phyloP scores from a whole-genome alignment of 2,797 vertebrate species.

The Lithobates pipiens region DNA sequence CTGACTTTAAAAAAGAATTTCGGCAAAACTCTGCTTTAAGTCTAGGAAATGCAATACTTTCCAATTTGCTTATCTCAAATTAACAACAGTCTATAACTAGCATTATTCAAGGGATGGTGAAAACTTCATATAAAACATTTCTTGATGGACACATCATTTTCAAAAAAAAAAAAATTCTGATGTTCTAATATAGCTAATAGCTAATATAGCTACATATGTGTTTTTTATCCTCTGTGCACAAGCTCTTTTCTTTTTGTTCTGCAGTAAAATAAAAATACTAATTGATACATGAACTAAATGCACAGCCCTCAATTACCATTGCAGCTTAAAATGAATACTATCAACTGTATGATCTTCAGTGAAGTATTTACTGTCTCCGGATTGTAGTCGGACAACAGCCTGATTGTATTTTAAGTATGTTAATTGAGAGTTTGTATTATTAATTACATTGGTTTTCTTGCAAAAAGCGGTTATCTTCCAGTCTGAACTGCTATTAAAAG shows the following conservation, averaged over 20 bases:
- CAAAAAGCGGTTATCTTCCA: background rate
- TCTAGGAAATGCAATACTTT: too few species aligned
- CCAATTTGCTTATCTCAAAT: too few species aligned
- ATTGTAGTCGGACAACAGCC: background rate
- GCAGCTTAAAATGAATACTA: background rate
- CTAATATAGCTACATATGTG: background rate
- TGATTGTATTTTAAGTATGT: background rate
- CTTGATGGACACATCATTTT: too few species aligned
- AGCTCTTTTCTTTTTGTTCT: background rate
- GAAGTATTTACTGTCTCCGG: background rate
- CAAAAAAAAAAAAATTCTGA: too few species aligned
- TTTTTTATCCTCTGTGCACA: background rate
- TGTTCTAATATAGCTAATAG: too few species aligned
- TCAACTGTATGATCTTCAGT: background rate
- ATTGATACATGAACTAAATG: background rate
- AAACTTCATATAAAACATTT: background rate
- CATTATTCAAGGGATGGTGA: background rate
- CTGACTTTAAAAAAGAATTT: too few species aligned
- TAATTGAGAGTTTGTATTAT: background rate
- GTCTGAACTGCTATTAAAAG: background rate
- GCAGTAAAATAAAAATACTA: background rate
- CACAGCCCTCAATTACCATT: background rate
- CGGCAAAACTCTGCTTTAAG: too few species aligned
- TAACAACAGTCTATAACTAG: too few species aligned
- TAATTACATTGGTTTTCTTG: background rate